These are phyloP conservation scores for Lontra canadensis DNA, from an alignment of 2,113 vertebrate species.

Conservation along the genomic window DNA sequence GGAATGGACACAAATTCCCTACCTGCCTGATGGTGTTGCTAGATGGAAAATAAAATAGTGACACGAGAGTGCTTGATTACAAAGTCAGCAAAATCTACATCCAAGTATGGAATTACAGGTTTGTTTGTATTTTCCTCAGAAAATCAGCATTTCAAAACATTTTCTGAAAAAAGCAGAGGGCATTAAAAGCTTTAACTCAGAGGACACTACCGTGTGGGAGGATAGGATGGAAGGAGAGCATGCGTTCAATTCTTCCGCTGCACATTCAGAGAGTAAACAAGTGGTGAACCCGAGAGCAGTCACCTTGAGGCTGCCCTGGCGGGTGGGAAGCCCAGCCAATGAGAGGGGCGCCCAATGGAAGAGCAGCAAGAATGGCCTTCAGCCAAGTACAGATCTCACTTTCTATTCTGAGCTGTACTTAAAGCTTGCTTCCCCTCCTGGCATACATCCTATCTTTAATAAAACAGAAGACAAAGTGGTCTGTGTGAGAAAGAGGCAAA, in stretches of 20 bases:
- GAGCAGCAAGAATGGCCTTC: background rate
- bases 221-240: background rate
- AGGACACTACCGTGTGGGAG: background rate
- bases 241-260: accelerated
- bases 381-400: constrained; percentile 55
- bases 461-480: constrained; percentile 42
- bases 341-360: background rate
- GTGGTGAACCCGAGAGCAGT: background rate
- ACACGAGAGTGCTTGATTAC: background rate
- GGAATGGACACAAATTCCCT: background rate
- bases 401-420: constrained; percentile 66
- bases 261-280: background rate
- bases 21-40: background rate
- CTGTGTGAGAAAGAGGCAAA: background rate
- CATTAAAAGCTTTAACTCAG: background rate
- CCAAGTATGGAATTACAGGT: background rate
- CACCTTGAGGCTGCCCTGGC: constrained; percentile 9
- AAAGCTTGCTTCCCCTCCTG: constrained; percentile 49
- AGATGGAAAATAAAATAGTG: background rate
- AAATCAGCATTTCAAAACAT: background rate
- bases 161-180: background rate
- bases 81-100: background rate
- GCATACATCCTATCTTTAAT: background rate
- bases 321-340: background rate
- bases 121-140: background rate